Evolutionary conservation across 2,797 vertebrate genomes (phyloP), one percentile per base, ranked within the genome.

Genomic region (Falco naumanni): DNA sequence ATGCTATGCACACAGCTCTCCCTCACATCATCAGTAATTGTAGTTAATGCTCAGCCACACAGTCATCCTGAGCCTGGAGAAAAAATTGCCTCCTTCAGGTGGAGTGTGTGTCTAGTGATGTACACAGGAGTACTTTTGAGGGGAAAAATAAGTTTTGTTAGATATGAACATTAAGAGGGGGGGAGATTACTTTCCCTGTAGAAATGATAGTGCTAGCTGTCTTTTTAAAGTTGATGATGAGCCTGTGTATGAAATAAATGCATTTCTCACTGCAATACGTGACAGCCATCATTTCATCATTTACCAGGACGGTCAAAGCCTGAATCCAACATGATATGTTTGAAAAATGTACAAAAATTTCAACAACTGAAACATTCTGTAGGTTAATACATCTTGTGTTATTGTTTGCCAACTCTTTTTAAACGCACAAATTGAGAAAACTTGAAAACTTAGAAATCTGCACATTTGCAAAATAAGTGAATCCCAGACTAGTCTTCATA

Each of bases 221-320:
- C 86, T 96, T 95, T 94, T 87, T 89, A 56, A 96, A 66, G 16
- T 65, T 70, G 53, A 81, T 83, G 21, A 45, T 87, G 41, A 90
- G 57, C 19, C 39, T 11, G 15, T 93, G 72, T 94, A 95, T 66
- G 26, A 97, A 95, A 96, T 96, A 96, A 96, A 95, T 70, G 84
- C 57, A 69, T 76, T 82, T 96, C 82, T 87, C 82, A 96, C 87
- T 89, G 89, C 92, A 97, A 29, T 81, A 69, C 2, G 0, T 60
- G 51, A 85, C 76, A 94, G 64, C 25, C 18, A 26, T 70, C 10
- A 15, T 87, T 87, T 90, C 6, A 3, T 92, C 60, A 56, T 94
- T 95, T 89, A 9, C n/a, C n/a, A 50, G 33, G 22, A 37, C 33
- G 79, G 20, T 29, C 6, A 12, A 29, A 93, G 25, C 33, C 54